A percentile compares a stretch with the other conserved stretches of the same genome.
Conservation (phyloP, 2,888 invertebrate species). For the Margaritifera margaritifera region DNA sequence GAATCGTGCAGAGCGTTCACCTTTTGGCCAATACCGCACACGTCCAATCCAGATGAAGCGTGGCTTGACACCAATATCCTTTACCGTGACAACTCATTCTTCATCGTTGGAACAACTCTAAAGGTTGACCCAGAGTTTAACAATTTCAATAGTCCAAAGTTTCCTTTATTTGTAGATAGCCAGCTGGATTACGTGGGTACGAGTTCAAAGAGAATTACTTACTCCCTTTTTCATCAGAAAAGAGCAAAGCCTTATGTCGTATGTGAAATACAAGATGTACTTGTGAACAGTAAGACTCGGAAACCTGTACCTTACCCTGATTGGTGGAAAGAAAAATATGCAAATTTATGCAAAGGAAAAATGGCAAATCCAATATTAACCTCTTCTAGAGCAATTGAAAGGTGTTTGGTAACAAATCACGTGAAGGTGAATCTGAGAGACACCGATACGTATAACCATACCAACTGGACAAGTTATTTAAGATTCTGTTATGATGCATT, state of each 20-base stretch:
- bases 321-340: constrained; percentile 31
- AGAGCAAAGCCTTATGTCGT: constrained; percentile 4
- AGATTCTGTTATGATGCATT: constrained; percentile 17
- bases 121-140: constrained; percentile 18
- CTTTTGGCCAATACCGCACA: background rate
- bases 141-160: constrained; percentile 14
- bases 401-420: too few species aligned
- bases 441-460: constrained; percentile 6
- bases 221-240: constrained; percentile 13
- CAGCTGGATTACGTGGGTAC: constrained; percentile 22
- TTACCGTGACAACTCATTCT: constrained; percentile 11
- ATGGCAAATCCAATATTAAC: background rate
- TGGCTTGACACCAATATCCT: constrained; percentile 19
- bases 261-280: constrained; percentile 25
- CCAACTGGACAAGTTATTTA: constrained; percentile 20
- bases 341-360: background rate
- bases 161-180: constrained; percentile 18
- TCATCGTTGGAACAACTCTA: constrained; percentile 17
- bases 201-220: constrained; percentile 16
- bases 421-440: too few species aligned
- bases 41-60: constrained; percentile 9
- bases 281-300: constrained; percentile 13
- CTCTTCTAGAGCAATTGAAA: too few species aligned
- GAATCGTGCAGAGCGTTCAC: too few species aligned
- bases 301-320: constrained; percentile 22